phyloP scores from a whole-genome alignment of 37 sponge, comb jelly and placozoan species.

The Cliona cf. orientalis region DNA sequence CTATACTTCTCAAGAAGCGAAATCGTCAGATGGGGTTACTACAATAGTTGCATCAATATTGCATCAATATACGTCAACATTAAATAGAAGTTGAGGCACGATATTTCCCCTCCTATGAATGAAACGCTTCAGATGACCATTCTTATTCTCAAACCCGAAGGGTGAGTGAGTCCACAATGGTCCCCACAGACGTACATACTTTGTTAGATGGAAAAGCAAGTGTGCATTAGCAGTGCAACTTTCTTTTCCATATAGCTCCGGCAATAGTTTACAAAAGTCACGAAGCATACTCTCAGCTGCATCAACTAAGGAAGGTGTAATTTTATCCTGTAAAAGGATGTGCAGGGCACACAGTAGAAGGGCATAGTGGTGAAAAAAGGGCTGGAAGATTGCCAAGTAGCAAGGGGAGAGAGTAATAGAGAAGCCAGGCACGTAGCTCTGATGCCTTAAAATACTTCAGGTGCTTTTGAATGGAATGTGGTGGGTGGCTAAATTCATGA shows the following conservation, averaged over 20 bases:
- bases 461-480: background rate
- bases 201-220: constrained; percentile 26
- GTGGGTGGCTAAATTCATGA: background rate
- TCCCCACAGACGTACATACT: constrained; percentile 46
- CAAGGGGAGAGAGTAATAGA: constrained; percentile 11
- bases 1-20: too few relatives aligned
- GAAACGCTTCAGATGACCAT: background rate
- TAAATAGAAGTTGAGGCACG: too few relatives aligned
- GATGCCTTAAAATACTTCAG: constrained; percentile 29
- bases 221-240: constrained; percentile 47
- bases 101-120: constrained; percentile 24
- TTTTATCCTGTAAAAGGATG: constrained; percentile 21
- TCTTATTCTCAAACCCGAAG: constrained; percentile 33
- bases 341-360: constrained; percentile 49
- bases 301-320: constrained; percentile 19
- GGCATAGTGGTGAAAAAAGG: constrained; percentile 36
- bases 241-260: constrained; percentile 36
- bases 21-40: too few relatives aligned
- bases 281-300: constrained; percentile 40
- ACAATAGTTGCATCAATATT: too few relatives aligned
- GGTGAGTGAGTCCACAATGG: constrained; percentile 56
- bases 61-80: too few relatives aligned
- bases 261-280: constrained; percentile 31
- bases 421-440: background rate
- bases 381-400: constrained; percentile 4